Evolutionary conservation across 2,888 invertebrate species (phyloP).

Genomic region (Aplocera efformata): DNA sequence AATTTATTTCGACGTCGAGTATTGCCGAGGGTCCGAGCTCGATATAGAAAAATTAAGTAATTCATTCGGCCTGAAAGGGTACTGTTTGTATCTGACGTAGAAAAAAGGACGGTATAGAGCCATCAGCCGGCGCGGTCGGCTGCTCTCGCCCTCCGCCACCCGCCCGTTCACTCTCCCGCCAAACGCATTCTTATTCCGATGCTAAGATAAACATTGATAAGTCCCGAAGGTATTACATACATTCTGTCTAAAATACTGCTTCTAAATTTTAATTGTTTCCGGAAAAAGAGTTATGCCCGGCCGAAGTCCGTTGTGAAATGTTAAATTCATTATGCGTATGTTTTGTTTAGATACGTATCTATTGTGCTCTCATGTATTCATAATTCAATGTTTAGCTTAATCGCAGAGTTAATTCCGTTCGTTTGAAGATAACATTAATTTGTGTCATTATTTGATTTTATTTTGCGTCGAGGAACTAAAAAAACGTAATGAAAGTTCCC

Average conservation of each 20-base stretch:
- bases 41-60: slow-evolving; percentile 75
- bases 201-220: slow-evolving; percentile 75
- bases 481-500: slow-evolving; percentile 42
- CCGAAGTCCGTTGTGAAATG: slow-evolving; percentile 53
- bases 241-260: slow-evolving; percentile 56
- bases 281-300: slow-evolving; percentile 58
- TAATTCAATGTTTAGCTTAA: slow-evolving; percentile 47
- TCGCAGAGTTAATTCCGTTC: slow-evolving; percentile 39
- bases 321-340: slow-evolving; percentile 58
- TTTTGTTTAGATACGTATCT: slow-evolving; percentile 59
- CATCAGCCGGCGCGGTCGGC: slow-evolving; percentile 65
- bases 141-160: slow-evolving; percentile 53
- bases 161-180: slow-evolving; percentile 50
- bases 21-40: slow-evolving; percentile 53
- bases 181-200: slow-evolving; percentile 69
- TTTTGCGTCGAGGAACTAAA: slow-evolving; percentile 41
- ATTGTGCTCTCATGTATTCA: slow-evolving; percentile 47
- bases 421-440: slow-evolving; percentile 28
- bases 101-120: slow-evolving; percentile 65
- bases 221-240: slow-evolving; percentile 49
- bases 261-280: slow-evolving; percentile 71
- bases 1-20: slow-evolving; percentile 69
- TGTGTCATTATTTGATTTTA: slow-evolving; percentile 40
- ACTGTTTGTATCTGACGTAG: slow-evolving; percentile 70
- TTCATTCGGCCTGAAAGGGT: slow-evolving; percentile 76